Evolutionary conservation across 2,797 vertebrate genomes (phyloP), one percentile per base, ranked within the genome.

Genomic region (Acomys russatus): DNA sequence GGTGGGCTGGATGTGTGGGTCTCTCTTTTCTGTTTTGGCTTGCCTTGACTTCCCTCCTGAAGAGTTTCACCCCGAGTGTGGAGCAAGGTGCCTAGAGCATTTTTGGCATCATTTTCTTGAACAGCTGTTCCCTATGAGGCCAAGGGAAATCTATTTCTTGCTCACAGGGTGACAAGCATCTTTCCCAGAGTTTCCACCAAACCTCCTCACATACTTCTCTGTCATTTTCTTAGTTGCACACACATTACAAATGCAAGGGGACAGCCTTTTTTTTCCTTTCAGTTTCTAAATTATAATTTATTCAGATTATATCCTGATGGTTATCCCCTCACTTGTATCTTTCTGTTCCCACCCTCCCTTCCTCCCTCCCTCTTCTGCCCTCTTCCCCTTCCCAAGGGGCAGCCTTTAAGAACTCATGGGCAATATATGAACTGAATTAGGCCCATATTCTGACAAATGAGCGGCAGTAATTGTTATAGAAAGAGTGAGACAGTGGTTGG

Each of bases 51-150:
- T 11, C 33, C 3, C 11, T 1, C 33, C 15, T 54, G 25, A 30
- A 28, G 8, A 4, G 51, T 0, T 28, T 77, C 20, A 4, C 90
- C 79, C 8, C 18, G 28, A 3, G n/a, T 87, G 38, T 9, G 28
- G 85, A 54, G 30, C 15, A n/a, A 18, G n/a, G 3, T 17, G 49
- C 12, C 30, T 0, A 0, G 5, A 12, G 15, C 9, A 20, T 11
- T 82, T 44, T 23, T 1, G 1, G 56, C 2, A 3, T n/a, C 22
- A 9, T 18, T 3, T 14, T 17, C 18, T 51, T 15, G 9, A 74
- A 20, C 15, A 44, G 38, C 84, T 38, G 38, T 49, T 14, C 35
- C n/a, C 23, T 25, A 33, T 77, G n/a, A 28, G 79, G 20, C 28
- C 3, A 25, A 22, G 35, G 64, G 30, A 74, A 17, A 4, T 54